Evolutionary conservation across 2,113 vertebrate genomes (phyloP).

Genomic region (Meriones unguiculatus): DNA sequence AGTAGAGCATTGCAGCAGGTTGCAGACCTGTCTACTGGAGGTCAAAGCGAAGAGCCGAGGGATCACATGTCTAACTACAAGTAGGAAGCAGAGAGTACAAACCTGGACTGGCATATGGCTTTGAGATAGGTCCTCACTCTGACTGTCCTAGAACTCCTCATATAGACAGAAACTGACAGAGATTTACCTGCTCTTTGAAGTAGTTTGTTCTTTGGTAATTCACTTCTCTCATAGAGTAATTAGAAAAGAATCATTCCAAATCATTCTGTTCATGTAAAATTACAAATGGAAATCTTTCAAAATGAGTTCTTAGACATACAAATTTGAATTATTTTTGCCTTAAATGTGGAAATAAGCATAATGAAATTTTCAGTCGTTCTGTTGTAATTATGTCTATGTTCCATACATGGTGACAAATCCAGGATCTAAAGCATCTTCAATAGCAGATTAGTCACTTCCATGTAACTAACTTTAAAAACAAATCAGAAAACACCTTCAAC

Average conservation of each 20-base stretch:
- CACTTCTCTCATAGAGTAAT: background rate
- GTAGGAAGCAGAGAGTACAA: background rate
- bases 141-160: background rate
- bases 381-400: background rate
- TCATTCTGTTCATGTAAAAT: slow-evolving; percentile 5
- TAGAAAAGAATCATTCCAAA: background rate
- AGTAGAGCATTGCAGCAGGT: background rate
- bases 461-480: background rate
- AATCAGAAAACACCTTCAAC: no score
- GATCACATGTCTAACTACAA: background rate
- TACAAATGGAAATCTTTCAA: background rate
- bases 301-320: background rate
- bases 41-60: background rate
- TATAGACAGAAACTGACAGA: background rate
- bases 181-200: background rate
- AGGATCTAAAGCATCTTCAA: background rate
- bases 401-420: background rate
- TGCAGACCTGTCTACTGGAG: background rate
- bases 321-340: background rate
- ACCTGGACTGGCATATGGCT: background rate
- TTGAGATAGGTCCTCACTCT: background rate
- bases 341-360: background rate
- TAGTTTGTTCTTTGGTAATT: background rate
- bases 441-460: background rate
- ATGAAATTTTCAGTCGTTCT: background rate